Conservation (phyloP, 2,797 vertebrate species). For the Anisognathus igniventris region DNA sequence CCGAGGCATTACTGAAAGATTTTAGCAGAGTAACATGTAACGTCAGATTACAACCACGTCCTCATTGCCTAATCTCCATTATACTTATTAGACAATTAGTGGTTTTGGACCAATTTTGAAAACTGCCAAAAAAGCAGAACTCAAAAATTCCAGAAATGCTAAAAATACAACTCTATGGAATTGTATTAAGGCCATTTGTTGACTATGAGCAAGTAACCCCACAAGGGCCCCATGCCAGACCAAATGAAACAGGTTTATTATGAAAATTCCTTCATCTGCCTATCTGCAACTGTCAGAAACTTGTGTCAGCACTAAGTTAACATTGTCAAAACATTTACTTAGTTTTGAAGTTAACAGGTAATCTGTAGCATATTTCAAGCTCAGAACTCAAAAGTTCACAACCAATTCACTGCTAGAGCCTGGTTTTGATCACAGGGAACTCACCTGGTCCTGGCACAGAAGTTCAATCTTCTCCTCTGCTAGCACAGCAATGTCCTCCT, state of each 20-base stretch:
- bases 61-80: background rate
- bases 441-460: conserved; percentile 97
- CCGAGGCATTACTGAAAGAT: fast-evolving
- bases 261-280: background rate
- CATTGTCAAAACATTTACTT: background rate
- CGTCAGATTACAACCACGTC: background rate
- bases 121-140: background rate
- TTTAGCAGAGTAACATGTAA: background rate
- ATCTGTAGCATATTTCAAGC: background rate
- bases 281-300: background rate
- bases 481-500: conserved; percentile 93
- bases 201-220: background rate
- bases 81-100: background rate
- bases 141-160: background rate
- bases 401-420: background rate
- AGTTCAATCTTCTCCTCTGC: conserved; percentile 99
- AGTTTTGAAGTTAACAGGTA: background rate
- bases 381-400: background rate
- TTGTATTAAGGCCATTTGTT: background rate
- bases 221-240: background rate
- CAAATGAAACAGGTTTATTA: background rate
- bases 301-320: background rate
- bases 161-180: background rate
- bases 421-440: background rate
- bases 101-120: background rate